Percentiles rank a stretch among this genome's conserved stretches.
Evolutionary conservation across 2,797 vertebrate genomes (phyloP).

Genomic region (Podarcis siculus): DNA sequence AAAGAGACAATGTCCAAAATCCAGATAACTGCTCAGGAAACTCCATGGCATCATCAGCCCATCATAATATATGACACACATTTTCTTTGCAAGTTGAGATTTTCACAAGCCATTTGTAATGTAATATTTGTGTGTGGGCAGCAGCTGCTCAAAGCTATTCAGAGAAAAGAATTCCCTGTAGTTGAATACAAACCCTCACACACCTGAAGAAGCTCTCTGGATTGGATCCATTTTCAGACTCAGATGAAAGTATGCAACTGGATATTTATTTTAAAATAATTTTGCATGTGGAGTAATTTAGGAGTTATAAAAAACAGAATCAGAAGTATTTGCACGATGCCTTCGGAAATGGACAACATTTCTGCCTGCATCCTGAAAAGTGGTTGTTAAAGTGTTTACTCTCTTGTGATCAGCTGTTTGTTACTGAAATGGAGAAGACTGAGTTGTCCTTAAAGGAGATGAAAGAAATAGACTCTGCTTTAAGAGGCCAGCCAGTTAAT

Average conservation of each 20-base stretch:
- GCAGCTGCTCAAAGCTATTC: not conserved
- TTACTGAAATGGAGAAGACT: slow-evolving; percentile 88
- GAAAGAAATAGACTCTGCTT: slow-evolving; percentile 82
- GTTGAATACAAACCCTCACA: not conserved
- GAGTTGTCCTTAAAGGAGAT: slow-evolving; percentile 89
- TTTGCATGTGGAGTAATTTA: not conserved
- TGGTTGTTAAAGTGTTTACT: slow-evolving; percentile 24
- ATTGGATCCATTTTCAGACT: not conserved
- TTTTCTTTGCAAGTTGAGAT: not conserved
- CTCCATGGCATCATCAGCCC: not conserved
- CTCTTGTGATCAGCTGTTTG: slow-evolving; percentile 79
- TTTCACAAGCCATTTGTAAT: not conserved
- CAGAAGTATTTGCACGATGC: not conserved
- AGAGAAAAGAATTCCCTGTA: not conserved
- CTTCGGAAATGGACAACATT: slow-evolving; percentile 9
- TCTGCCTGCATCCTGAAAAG: not conserved
- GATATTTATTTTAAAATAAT: not conserved
- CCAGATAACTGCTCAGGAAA: not conserved
- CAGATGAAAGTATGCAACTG: not conserved
- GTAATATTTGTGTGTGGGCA: not conserved
- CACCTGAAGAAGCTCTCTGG: not conserved
- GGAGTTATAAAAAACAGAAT: not conserved
- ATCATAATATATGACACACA: not conserved
- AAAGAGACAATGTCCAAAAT: not conserved
- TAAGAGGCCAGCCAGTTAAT: slow-evolving; percentile 82